Evolutionary conservation across 1,140 invertebrate species (phyloP), one percentile per base, ranked within the genome.

Genomic region (Drosophila ironensis): DNA sequence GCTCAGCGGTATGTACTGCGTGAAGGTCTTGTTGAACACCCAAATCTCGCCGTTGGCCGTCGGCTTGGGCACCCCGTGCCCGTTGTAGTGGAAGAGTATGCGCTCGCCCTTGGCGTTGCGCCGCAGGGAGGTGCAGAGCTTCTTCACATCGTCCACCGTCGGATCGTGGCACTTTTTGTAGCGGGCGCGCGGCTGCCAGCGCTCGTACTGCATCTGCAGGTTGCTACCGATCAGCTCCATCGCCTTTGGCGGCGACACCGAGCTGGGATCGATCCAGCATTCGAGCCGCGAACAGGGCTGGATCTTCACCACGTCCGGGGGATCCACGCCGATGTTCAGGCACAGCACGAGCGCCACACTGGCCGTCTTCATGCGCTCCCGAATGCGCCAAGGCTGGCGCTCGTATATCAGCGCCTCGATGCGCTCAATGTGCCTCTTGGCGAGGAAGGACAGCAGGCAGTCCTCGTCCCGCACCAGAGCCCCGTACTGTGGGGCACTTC

Each of bases 61-160:
- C 25, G 99, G 98, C 91, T 96, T 97, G 30, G 99, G 99, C 45
- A 99, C 99, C 37, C 98, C 99, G 91, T 99, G 99, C 0, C 99
- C 99, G 92, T 99, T 99, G 89, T 99, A 99, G 91, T 99, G 98
- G 92, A 99, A 99, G 4, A 99, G 92, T 16, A 99, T 98, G 73
- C 99, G 93, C 89, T 99, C 99, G 77, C 99, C 98, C 91, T 99
- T 99, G 0, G 99, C 98, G 92, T 98, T 99, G 73, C 98, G 92
- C n/a, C 99, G 92, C 44, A 99, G 91, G 6, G 97, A 98, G 16
- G 94, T 95, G 89, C 98, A 99, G 8, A 99, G 91, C 91, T 99
- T 99, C 90, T 99, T 99, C 0, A 99, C 97, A 91, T 99, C 98
- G 41, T 99, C 98, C 3, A 97, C 95, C 5, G 98, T 99, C 4